phyloP scores from a whole-genome alignment of 1,140 invertebrate species.

The Andricus grossulariae region DNA sequence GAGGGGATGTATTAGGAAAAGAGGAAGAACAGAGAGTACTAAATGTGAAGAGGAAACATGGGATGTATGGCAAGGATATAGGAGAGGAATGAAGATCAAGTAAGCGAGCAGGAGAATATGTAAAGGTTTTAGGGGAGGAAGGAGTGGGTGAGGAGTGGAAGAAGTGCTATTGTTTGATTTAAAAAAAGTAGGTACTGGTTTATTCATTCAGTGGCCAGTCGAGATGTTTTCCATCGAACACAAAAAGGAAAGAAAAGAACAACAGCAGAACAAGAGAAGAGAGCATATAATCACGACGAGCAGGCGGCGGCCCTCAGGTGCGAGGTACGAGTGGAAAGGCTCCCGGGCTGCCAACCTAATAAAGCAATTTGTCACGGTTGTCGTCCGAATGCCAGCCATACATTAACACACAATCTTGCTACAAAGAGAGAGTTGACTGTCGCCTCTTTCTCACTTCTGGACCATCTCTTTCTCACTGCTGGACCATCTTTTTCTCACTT shows the following conservation, averaged over 20 bases:
- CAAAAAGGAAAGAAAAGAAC: constrained; percentile 45
- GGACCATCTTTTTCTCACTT: constrained; percentile 31
- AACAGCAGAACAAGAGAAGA: constrained; percentile 58
- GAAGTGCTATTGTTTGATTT: no score
- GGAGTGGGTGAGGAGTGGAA: no score
- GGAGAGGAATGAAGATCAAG: no score
- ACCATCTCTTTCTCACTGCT: constrained; percentile 23
- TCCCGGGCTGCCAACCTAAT: constrained; percentile 74
- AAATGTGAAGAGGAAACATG: no score
- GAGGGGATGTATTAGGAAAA: no score
- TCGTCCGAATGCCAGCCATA: constrained; percentile 73
- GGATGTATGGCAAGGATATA: no score
- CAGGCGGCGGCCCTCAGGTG: constrained; percentile 58
- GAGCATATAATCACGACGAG: constrained; percentile 64
- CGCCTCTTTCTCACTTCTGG: constrained; percentile 38
- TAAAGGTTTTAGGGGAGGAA: no score
- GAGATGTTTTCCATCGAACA: background rate
- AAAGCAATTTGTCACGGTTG: constrained; percentile 75
- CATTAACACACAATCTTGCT: constrained; percentile 73
- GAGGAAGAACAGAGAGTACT: no score
- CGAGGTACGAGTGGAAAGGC: constrained; percentile 64
- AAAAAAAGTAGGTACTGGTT: no score
- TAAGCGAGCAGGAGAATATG: no score
- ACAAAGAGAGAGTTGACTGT: constrained; percentile 56
- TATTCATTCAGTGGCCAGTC: no score